phyloP scores from a whole-genome alignment of 2,113 vertebrate genomes.

The Fregetta grallaria region DNA sequence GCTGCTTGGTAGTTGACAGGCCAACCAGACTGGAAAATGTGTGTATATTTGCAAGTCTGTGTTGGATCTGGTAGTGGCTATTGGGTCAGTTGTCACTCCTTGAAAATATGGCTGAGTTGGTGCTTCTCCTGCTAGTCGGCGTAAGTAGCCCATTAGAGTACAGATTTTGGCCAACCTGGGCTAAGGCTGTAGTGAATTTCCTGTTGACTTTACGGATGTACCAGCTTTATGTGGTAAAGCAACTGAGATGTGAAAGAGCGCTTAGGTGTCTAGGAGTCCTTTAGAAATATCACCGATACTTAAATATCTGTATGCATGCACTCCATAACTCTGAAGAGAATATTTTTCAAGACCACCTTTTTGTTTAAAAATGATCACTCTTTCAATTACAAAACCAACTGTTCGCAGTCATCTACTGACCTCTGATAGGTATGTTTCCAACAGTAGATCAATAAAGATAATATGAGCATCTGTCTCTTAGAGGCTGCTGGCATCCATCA shows the following conservation, averaged over 20 bases:
- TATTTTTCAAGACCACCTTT: not conserved
- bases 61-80: not conserved
- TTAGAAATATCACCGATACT: not conserved
- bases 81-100: not conserved
- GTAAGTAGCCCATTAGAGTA: not conserved
- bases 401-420: not conserved
- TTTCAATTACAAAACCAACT: not conserved
- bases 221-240: not conserved
- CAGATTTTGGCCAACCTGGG: not conserved
- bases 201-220: not conserved
- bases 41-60: not conserved
- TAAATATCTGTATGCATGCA: not conserved
- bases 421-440: not conserved
- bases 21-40: not conserved
- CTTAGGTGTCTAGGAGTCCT: not conserved
- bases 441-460: not conserved
- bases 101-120: not conserved
- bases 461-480: not conserved
- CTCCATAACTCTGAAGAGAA: not conserved
- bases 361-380: not conserved
- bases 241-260: not conserved
- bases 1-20: not conserved
- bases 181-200: not conserved
- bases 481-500: not conserved
- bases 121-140: not conserved